Evolutionary conservation across 35 echinoderm and acorn worm genomes (phyloP).

Genomic region (Ophiothrix spiculata): DNA sequence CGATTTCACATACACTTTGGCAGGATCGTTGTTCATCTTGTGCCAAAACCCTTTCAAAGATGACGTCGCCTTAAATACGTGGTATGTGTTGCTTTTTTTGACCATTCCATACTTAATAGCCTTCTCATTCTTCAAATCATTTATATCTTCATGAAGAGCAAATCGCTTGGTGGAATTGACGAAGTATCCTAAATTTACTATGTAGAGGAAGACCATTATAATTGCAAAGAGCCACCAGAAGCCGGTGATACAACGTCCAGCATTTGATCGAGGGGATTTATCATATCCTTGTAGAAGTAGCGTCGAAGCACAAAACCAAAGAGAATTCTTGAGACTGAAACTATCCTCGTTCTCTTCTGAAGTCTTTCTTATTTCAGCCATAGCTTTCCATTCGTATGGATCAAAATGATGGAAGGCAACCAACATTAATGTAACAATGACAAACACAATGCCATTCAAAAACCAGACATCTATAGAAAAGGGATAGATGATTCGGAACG

Average conservation of each 20-base stretch:
- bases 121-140: conserved; percentile 30
- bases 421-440: conserved; percentile 59
- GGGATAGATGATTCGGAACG: conserved; percentile 89
- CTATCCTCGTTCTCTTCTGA: conserved; percentile 69
- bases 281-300: conserved; percentile 91
- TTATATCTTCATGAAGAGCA: conserved; percentile 33
- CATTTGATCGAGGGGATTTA: conserved; percentile 79
- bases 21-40: conserved; percentile 8
- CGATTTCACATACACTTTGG: conserved; percentile 25
- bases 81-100: background rate
- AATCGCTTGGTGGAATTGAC: conserved; percentile 78
- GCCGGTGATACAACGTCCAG: conserved; percentile 62
- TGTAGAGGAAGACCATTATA: conserved; percentile 91
- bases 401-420: conserved; percentile 70
- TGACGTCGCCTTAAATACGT: background rate
- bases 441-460: conserved; percentile 69
- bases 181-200: conserved; percentile 79
- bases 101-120: background rate
- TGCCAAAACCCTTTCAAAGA: conserved; percentile 15
- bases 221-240: conserved; percentile 96
- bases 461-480: conserved; percentile 93
- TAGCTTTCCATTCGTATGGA: conserved; percentile 89
- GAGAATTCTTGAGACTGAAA: conserved; percentile 89
- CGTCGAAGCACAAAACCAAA: conserved; percentile 86
- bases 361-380: conserved; percentile 63